A percentile compares a stretch with the other conserved stretches of the same genome.
phyloP scores from a whole-genome alignment of 2,888 invertebrate genomes.

The Lamellibrachia satsuma region DNA sequence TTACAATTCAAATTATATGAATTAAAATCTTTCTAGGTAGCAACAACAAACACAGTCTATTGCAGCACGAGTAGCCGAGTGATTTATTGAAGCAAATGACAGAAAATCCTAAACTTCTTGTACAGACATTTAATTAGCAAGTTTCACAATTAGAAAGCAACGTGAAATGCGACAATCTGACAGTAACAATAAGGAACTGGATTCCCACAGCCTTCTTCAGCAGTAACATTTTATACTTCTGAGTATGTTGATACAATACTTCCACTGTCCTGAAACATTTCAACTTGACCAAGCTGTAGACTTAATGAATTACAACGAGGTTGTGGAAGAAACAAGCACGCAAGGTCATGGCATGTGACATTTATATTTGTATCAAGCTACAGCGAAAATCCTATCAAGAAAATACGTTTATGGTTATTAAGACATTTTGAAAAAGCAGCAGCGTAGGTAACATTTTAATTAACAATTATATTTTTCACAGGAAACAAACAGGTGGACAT shows the following conservation, averaged over 20 bases:
- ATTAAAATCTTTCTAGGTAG: neutral
- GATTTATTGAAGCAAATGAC: neutral
- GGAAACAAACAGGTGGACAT: too few species aligned
- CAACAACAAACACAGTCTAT: neutral
- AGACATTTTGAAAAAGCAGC: neutral
- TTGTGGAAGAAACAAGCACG: neutral
- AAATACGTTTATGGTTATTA: neutral
- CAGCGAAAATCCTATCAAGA: neutral
- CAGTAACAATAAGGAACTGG: neutral
- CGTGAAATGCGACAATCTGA: neutral
- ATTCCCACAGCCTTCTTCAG: neutral
- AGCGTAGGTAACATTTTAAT: neutral
- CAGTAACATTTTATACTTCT: neutral
- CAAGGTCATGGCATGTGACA: neutral
- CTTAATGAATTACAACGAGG: neutral
- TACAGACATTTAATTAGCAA: neutral
- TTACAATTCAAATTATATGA: too few species aligned
- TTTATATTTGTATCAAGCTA: neutral
- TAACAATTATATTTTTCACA: too few species aligned
- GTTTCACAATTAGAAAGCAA: neutral
- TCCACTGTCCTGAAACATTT: neutral
- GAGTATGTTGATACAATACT: neutral
- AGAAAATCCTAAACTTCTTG: neutral
- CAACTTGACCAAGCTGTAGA: neutral
- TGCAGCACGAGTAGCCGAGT: constrained; percentile 3